These are phyloP conservation scores for Nibea coibor DNA, from an alignment of 2,113 vertebrate species.

Conservation along the genomic window DNA sequence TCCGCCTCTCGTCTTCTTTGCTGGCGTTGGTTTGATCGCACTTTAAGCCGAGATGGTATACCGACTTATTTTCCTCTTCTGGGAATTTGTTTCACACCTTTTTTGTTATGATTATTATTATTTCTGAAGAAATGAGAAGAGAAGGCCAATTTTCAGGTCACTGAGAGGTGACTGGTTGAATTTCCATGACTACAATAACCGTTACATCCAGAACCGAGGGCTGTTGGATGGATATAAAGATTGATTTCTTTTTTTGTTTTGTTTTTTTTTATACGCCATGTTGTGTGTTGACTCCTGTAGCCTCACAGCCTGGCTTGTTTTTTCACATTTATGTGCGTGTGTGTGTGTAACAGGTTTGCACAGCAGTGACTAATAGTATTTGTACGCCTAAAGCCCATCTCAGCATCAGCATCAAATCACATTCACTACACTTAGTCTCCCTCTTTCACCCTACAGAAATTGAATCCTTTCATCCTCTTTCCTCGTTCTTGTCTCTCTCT, in stretches of 20 bases:
- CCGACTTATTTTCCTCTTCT: conserved; percentile 23
- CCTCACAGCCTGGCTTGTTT: conserved; percentile 6
- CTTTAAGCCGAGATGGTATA: neutral
- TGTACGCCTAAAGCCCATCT: conserved; percentile 75
- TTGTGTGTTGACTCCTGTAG: conserved; percentile 38
- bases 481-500: conserved; percentile 21
- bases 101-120: conserved; percentile 10
- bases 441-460: conserved; percentile 59
- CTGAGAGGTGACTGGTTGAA: conserved; percentile 43
- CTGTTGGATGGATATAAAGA: conserved; percentile 42
- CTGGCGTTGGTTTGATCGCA: conserved; percentile 2
- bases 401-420: conserved; percentile 78
- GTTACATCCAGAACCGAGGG: conserved; percentile 29
- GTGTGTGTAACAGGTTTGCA: conserved; percentile 70
- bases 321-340: conserved; percentile 20
- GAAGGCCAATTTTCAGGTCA: conserved; percentile 24
- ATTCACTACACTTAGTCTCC: conserved; percentile 74
- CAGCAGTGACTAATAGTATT: conserved; percentile 81
- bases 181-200: conserved; percentile 31
- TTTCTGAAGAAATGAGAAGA: neutral
- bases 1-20: neutral
- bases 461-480: conserved; percentile 66
- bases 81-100: conserved; percentile 40
- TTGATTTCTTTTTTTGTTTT: conserved; percentile 33
- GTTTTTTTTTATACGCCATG: conserved; percentile 39